Base-by-base conservation (phyloP, 2,797 vertebrate genomes). In the Echiichthys vipera region DNA sequence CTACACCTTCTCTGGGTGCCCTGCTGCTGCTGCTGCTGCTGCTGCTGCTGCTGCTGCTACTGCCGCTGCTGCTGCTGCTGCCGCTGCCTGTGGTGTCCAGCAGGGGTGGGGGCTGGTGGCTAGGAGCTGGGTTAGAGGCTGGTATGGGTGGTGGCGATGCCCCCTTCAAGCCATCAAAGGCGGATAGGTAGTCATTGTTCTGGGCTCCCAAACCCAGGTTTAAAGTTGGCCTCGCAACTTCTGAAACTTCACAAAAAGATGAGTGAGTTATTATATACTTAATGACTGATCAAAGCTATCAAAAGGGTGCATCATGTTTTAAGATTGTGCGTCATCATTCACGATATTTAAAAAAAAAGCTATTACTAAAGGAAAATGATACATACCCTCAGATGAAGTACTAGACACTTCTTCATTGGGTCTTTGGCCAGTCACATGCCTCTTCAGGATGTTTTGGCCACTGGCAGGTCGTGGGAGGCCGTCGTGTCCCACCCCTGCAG, bases 171-270 rank as follows among this genome's bases (percentile, higher is more conserved):
- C 89, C 85, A 0, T 94, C 72, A 4, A 95, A 96, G 63, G 95
- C 92, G 0, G 96, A 95, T 42, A 97, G 90, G 90, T 96, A 97
- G 83, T 94, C 88, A 65, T 89, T 92, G 37, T 93, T 93, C 72
- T 89, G 92, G 36, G 91, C 83, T 67, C 71, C 89, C 65, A 96
- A 81, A 0, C 89, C 95, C 76, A 96, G 89, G 83, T 89, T 93
- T 51, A 95, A 88, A 11, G 95, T 92, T 0, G 96, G 91, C 58
- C 94, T 92, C 0, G 86, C 70, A 13, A 89, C 84, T 34, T 93
- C 93, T 89, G 89, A 65, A 81, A 84, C 59, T 68, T 75, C 2
- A 85, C n/a, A 53, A 40, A 42, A 46, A 76, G 13, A 53, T 6
- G 10, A 57, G 7, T 12, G 11, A 63, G 5, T 27, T 47, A 77